Evolutionary conservation across 2,888 invertebrate genomes (phyloP).

Genomic region (Caenorhabditis sp.): DNA sequence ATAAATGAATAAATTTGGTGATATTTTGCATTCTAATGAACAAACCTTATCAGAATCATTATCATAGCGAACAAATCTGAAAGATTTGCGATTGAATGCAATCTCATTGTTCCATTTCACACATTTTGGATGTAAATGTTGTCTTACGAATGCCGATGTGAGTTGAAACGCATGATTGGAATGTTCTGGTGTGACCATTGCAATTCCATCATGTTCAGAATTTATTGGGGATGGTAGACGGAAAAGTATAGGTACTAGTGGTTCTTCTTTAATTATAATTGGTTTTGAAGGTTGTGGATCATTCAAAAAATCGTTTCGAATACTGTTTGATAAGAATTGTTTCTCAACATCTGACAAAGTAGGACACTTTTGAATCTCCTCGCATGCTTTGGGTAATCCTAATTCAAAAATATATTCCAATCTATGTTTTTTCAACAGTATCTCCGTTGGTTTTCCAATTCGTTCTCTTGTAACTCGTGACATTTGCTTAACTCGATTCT

Average conservation of each 20-base stretch:
- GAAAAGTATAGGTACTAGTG: neutral
- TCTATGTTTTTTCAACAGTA: conserved; percentile 9
- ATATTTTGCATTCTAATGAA: neutral
- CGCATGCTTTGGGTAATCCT: neutral
- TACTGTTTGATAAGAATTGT: neutral
- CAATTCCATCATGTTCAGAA: neutral
- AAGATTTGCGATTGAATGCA: neutral
- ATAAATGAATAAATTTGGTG: neutral
- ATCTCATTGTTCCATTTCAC: neutral
- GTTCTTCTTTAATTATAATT: neutral
- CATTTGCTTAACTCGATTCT: neutral
- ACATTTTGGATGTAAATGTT: conserved; percentile 6
- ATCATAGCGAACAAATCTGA: neutral
- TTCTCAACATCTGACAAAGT: neutral
- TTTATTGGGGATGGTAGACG: neutral
- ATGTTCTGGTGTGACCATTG: neutral
- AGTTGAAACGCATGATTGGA: neutral
- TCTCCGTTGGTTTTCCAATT: conserved; percentile 2
- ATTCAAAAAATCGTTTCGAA: neutral
- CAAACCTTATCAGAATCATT: neutral
- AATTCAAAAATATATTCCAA: neutral
- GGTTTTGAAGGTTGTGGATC: neutral
- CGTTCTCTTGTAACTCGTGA: neutral
- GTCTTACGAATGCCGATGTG: neutral
- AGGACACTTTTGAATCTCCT: neutral